Evolutionary conservation across 1,140 invertebrate genomes (phyloP).

Genomic region (Ridgeia piscesae): DNA sequence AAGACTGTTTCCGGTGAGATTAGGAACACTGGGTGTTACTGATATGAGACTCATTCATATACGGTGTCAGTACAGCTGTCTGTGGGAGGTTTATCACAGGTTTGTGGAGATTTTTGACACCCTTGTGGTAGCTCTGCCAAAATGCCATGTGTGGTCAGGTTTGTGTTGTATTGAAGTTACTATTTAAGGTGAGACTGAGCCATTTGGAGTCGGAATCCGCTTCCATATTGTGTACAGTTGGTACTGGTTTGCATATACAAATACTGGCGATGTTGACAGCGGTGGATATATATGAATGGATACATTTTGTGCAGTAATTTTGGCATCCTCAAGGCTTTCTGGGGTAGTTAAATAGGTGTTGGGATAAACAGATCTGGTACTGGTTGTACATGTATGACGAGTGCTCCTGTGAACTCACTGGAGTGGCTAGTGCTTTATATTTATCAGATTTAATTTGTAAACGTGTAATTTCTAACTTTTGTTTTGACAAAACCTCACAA

Average conservation of each 20-base stretch:
- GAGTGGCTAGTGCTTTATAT: neutral
- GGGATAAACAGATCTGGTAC: no score
- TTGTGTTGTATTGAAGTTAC: neutral
- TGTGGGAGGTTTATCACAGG: neutral
- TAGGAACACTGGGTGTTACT: neutral
- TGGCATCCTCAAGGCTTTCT: no score
- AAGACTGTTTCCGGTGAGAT: neutral
- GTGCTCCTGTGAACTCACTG: no score
- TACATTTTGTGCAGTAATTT: no score
- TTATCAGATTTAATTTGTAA: neutral
- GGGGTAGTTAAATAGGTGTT: no score
- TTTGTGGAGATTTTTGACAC: neutral
- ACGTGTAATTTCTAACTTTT: neutral
- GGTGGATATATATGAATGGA: no score
- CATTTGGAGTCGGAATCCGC: neutral
- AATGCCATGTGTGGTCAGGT: neutral
- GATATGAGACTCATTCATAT: neutral
- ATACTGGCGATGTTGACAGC: neutral
- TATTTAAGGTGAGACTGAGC: neutral
- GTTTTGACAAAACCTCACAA: neutral
- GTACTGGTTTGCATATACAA: neutral
- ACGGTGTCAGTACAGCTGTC: neutral
- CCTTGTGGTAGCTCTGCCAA: neutral
- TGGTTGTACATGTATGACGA: no score
- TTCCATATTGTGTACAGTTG: neutral